Evolutionary conservation across 2,113 vertebrate species (phyloP), one percentile per base, ranked within the genome.

Genomic region (Baryphthengus martii): DNA sequence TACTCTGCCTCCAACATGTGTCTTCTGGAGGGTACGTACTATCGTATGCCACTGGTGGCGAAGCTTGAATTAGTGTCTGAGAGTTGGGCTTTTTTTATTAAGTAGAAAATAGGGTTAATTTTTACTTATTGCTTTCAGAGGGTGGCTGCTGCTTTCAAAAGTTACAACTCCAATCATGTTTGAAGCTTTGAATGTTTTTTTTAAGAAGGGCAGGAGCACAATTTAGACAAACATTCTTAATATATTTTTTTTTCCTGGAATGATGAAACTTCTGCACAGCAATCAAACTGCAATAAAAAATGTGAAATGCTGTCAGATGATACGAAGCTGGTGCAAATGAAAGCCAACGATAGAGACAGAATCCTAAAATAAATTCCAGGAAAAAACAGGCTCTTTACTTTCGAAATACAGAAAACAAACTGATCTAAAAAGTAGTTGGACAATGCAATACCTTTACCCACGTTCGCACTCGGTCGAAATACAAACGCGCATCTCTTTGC

Each of bases 321-420:
- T 86, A 96, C 4, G 72, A 97, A 97, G 94, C 91, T 84, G 92
- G 92, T 96, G 93, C 85, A 96, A 97, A 95, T 70, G 73, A 96
- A 97, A 97, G 87, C 91, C 93, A 93, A 91, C 2, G 37, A 97
- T 87, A 91, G 75, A 85, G 74, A 88, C 23, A 17, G 89, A 93
- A 95, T 94, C 85, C 88, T 86, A 55, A 90, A 93, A 93, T 72
- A 96, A 96, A 92, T 94, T 87, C 70, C 29, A 86, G 79, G 85
- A 63, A 86, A 37, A 90, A 93, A 58, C 77, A 94, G 72, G 85
- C 91, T 96, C 91, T 97, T 97, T 94, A 89, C 93, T 96, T 96
- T 91, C 95, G 94, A 89, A 95, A 94, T 52, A 68, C 18, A 71
- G 75, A n/a, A 70, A 90, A 85, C 81, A 79, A 78, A 63, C 39